Evolutionary conservation across 1,140 invertebrate genomes (phyloP).

Genomic region (Drosophila nasuta): DNA sequence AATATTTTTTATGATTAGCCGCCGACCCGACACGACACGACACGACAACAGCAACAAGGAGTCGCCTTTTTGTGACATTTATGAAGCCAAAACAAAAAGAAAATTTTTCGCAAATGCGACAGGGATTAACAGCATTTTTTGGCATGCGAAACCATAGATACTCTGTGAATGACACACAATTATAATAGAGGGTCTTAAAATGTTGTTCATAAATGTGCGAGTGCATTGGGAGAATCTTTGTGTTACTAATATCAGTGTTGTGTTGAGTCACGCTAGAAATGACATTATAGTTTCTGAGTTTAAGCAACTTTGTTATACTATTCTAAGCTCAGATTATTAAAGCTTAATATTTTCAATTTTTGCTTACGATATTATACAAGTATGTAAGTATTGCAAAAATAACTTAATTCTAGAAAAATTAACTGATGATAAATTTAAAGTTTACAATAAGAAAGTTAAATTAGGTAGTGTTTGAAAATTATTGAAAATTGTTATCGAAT

Average conservation of each 20-base stretch:
- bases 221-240: not conserved
- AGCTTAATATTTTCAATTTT: too few species aligned
- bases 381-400: too few species aligned
- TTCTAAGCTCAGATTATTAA: too few species aligned
- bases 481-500: too few species aligned
- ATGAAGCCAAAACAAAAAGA: conserved; percentile 30
- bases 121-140: not conserved
- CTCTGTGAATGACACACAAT: conserved; percentile 2
- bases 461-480: too few species aligned
- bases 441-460: too few species aligned
- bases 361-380: too few species aligned
- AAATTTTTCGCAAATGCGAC: conserved; percentile 11
- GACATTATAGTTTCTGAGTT: too few species aligned
- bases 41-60: conserved; percentile 6
- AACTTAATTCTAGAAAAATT: too few species aligned
- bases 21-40: conserved; percentile 37
- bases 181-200: not conserved
- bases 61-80: conserved; percentile 32
- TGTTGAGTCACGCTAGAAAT: not conserved
- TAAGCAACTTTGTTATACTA: too few species aligned
- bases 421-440: too few species aligned
- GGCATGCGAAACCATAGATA: not conserved
- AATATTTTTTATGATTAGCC: conserved; percentile 79
- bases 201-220: not conserved
- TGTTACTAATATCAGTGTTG: not conserved